phyloP scores from a whole-genome alignment of 1,140 invertebrate species.

The Onthophagus taurus region DNA sequence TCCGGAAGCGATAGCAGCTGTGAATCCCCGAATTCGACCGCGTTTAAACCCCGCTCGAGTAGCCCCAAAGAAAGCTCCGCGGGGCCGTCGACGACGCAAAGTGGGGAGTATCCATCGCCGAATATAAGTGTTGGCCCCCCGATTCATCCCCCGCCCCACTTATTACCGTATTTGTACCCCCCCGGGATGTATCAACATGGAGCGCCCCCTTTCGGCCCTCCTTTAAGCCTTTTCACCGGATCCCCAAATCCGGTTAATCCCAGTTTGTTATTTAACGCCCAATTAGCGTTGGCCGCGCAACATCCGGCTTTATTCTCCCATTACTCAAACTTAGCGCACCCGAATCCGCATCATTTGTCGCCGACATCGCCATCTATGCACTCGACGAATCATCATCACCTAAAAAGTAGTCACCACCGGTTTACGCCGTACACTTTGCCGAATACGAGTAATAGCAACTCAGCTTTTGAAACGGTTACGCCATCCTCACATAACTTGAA shows the following conservation, averaged over 20 bases:
- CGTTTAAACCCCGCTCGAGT: constrained; percentile 46
- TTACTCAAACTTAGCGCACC: constrained; percentile 48
- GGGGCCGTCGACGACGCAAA: constrained; percentile 45
- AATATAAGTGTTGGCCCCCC: constrained; percentile 83
- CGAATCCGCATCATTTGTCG: constrained; percentile 41
- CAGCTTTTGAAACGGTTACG: constrained; percentile 77
- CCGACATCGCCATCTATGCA: constrained; percentile 41
- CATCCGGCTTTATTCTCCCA: constrained; percentile 65
- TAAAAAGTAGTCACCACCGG: constrained; percentile 55
- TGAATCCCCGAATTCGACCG: constrained; percentile 46
- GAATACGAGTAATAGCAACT: constrained; percentile 41
- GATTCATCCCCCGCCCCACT: constrained; percentile 69
- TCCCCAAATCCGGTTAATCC: constrained; percentile 51
- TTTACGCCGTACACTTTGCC: constrained; percentile 80
- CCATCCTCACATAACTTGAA: constrained; percentile 55
- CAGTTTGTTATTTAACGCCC: constrained; percentile 72
- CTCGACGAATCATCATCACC: constrained; percentile 43
- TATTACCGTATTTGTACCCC: constrained; percentile 80
- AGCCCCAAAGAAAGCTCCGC: constrained; percentile 42
- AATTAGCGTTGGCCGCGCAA: constrained; percentile 69
- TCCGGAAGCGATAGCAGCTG: constrained; percentile 56
- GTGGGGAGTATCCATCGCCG: constrained; percentile 60
- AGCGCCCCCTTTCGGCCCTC: constrained; percentile 57
- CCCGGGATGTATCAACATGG: constrained; percentile 71
- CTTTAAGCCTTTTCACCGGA: constrained; percentile 49